These are phyloP conservation scores for Acronicta leporina DNA, from an alignment of 2,888 invertebrate genomes.

Conservation along the genomic window DNA sequence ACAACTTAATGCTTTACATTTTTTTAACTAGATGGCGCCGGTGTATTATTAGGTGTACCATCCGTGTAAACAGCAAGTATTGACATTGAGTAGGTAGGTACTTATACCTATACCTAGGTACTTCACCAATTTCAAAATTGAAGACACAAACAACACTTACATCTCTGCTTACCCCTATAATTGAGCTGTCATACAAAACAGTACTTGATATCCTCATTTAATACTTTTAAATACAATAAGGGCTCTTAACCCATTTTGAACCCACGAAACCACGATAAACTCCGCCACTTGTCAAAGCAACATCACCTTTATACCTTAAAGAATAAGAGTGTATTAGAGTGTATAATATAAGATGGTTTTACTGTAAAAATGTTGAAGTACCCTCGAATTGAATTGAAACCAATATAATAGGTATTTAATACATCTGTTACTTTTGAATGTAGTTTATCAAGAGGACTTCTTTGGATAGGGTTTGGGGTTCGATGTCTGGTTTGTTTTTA, in stretches of 20 bases:
- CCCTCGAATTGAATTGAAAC: constrained; percentile 5
- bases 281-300: not conserved
- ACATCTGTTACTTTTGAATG: not conserved
- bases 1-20: too few species aligned
- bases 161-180: constrained; percentile 3
- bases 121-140: too few species aligned
- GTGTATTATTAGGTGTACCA: too few species aligned
- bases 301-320: not conserved
- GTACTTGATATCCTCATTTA: not conserved
- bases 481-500: not conserved
- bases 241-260: not conserved
- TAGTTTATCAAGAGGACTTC: not conserved
- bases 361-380: not conserved
- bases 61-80: too few species aligned
- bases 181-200: constrained; percentile 1
- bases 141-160: not conserved
- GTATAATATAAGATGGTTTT: not conserved
- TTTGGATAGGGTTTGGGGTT: not conserved
- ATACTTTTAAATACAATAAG: constrained; percentile 1
- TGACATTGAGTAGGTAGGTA: too few species aligned
- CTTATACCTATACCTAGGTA: too few species aligned
- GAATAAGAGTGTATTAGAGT: not conserved
- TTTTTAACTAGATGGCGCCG: too few species aligned
- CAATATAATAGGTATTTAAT: constrained; percentile 10
- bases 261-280: not conserved